phyloP scores from a whole-genome alignment of 2,113 vertebrate genomes.

The Sylvilagus bachmani region DNA sequence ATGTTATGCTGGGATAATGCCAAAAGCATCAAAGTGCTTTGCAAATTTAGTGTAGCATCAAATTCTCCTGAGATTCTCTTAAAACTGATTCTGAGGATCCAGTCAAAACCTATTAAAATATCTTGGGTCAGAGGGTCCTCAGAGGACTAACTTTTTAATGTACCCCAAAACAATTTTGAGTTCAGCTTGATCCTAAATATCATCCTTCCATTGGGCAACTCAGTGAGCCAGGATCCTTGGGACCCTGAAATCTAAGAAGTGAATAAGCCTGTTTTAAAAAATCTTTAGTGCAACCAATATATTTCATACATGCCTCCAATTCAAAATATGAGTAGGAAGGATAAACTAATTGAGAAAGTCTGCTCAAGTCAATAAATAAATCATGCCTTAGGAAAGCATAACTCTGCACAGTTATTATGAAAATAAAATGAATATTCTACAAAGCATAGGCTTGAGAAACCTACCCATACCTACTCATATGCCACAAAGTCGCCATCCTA shows the following conservation, averaged over 20 bases:
- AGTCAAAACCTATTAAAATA: not conserved
- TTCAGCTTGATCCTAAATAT: not conserved
- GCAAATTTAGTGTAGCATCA: not conserved
- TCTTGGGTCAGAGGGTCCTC: not conserved
- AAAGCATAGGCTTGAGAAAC: not conserved
- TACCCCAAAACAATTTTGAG: not conserved
- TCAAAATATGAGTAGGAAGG: conserved; percentile 72
- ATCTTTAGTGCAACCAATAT: conserved; percentile 71
- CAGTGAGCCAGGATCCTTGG: not conserved
- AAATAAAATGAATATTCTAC: conserved; percentile 51
- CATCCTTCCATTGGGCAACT: not conserved
- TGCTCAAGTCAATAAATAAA: conserved; percentile 78
- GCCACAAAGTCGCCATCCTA: conserved; percentile 11
- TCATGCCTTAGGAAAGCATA: conserved; percentile 60
- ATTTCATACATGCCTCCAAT: conserved; percentile 72
- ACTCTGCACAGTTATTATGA: conserved; percentile 65
- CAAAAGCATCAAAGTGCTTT: conserved; percentile 1
- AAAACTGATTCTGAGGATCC: conserved; percentile 24
- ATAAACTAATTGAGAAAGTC: conserved; percentile 73
- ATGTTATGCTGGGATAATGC: not conserved
- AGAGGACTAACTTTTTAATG: conserved; percentile 4
- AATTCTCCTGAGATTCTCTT: conserved; percentile 20
- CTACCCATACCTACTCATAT: conserved; percentile 6
- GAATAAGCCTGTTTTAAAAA: conserved; percentile 69
- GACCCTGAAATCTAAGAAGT: not conserved